Base-by-base conservation (phyloP, 2,797 vertebrate species). In the Nyctibius grandis region DNA sequence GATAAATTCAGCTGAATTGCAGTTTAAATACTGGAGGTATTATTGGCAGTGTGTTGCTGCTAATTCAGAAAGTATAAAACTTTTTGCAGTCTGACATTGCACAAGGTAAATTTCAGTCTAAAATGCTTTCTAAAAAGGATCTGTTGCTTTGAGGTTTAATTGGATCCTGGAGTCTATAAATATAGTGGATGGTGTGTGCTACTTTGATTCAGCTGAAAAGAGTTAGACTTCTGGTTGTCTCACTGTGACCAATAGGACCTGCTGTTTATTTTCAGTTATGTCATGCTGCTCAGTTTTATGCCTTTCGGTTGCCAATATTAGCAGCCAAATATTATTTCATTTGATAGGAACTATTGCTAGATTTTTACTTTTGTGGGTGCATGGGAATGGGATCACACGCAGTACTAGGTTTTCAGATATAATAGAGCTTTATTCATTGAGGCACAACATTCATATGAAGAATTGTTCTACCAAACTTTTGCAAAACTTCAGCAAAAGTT, bases 401-500 rank as follows among this genome's bases (percentile, higher is more conserved):
- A 34, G 20, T 17, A 28, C 56, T 45, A 79, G 11, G 11, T 77
- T 94, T 73, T 91, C 79, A 91, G 38, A 11, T 3, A 29, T 36
- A 59, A 31, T 33, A 72, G 42, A n/a, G 9, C 2, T 75, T 89
- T 89, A 65, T 88, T 77, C 2, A 5, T 14, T 38, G 25, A 72
- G 25, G 7, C 29, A 36, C 34, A 70, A 33, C 14, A 50, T 91
- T 88, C 40, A 72, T 56, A 87, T 23, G n/a, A 70, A 85, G 64
- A 89, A 29, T 65, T 40, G 67, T 79, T 95, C 33, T 54, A 85
- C 12, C 51, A 70, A 96, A 51, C 74, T 69, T 89, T 44, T 59
- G 17, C 61, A 87, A 64, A 95, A 93, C 67, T 96, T 96, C 33
- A 92, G 61, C 29, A 91, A 86, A 91, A 82, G 42, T 50, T 93